Base-by-base conservation (phyloP, 2,888 invertebrate species). In the Leptinotarsa tumamoca region DNA sequence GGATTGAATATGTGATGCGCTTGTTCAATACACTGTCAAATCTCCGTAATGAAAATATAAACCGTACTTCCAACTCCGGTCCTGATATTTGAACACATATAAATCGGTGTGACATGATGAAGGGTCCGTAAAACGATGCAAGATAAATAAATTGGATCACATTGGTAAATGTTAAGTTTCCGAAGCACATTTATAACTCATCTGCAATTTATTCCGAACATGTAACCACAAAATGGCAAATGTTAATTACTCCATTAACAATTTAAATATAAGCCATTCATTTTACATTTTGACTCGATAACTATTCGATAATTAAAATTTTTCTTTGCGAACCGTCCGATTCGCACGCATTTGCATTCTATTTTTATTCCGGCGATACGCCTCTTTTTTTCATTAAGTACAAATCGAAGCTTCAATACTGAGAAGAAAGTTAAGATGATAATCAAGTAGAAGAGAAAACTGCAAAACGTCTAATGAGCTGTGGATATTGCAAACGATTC, bases 191-290 rank as follows among this genome's bases (percentile, higher is more conserved):
- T 77, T 81, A 77, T 79, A 82, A 83, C 78, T 82, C 78, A 81
- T 81, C 79, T 75, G 78, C 80, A 82, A 82, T 82, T 81, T 81
- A 82, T 83, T 81, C 82, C 68, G 76, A 79, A 81, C 83, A 81
- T 81, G 82, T 78, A 80, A 78, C 81, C 80, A 80, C 79, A 78
- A 80, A 82, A 82, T 80, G 80, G 76, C 76, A 78, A 81, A 82
- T 83, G 81, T 80, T 83, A 83, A 83, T 83, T 81, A 80, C 78
- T 67, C 80, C 79, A 83, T 83, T 83, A 82, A 78, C 83, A 83
- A 83, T 83, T 83, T 82, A 83, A 83, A 83, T 83, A 76, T 76
- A 74, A 75, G 80, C 78, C 78, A 82, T 83, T 77, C 80, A 80
- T 82, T 83, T 80, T 80, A 66, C 73, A 61, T 79, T 81, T 79